Conservation (phyloP, 2,797 vertebrate species). For the Amblyopsis hoosieri region DNA sequence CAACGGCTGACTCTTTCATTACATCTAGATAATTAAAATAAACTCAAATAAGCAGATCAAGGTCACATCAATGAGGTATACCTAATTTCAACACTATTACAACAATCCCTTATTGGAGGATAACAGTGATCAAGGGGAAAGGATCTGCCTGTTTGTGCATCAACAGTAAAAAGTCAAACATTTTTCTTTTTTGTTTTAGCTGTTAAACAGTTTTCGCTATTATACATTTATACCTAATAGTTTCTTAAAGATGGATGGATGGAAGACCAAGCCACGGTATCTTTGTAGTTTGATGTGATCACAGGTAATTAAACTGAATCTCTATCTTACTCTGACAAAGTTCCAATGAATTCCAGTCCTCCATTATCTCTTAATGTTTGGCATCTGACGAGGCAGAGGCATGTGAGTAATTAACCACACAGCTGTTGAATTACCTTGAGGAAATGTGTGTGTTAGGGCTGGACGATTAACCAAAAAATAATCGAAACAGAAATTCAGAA, state of each 20-base stretch:
- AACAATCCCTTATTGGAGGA: no score
- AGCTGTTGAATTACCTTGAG: conserved; percentile 57
- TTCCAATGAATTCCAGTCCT: conserved; percentile 40
- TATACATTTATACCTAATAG: conserved; percentile 27
- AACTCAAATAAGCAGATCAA: conserved; percentile 20
- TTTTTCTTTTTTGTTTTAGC: no score
- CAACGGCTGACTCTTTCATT: conserved; percentile 42
- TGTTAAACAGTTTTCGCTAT: not conserved
- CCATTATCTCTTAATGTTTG: conserved; percentile 56
- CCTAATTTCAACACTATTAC: conserved; percentile 71
- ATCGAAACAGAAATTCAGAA: no score
- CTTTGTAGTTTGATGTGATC: conserved; percentile 56
- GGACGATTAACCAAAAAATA: no score
- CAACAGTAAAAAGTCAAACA: no score
- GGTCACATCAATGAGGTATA: conserved; percentile 16
- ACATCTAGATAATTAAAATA: conserved; percentile 42
- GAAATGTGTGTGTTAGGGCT: conserved; percentile 3
- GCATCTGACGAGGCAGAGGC: conserved; percentile 32
- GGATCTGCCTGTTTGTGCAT: no score
- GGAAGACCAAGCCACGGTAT: conserved; percentile 11
- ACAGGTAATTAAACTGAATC: conserved; percentile 63
- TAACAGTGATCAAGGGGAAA: no score
- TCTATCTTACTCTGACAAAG: conserved; percentile 31
- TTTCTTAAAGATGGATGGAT: not conserved
- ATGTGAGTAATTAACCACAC: conserved; percentile 48